Base-by-base conservation (phyloP, 2,888 invertebrate genomes). In the Lumbricus terrestris region DNA sequence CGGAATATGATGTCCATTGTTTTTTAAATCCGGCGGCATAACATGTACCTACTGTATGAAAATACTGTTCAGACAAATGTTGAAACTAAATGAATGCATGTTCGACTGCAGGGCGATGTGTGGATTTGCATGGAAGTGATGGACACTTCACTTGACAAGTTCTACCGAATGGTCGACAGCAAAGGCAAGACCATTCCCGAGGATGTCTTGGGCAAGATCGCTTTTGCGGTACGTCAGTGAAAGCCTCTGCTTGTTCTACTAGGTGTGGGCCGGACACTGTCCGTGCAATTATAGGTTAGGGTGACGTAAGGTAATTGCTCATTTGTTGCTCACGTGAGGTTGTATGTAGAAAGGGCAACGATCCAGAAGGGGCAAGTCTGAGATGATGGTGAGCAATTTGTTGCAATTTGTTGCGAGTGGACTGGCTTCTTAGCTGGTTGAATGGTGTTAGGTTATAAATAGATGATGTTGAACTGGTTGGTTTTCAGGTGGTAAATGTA, bases 71-170 rank as follows among this genome's bases (percentile, higher is more conserved):
- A n/a, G n/a, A n/a, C n/a, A n/a, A n/a, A n/a, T n/a, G n/a, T n/a
- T n/a, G n/a, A n/a, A n/a, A n/a, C 69, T 69, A 29, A 69, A 29
- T n/a, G 13, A 69, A n/a, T n/a, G 16, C 1, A 0, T 69, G 69
- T 69, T 69, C 29, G 29, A 8, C 8, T 69, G 20, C 93, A 96
- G 95, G 99, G 99, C 0, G 99, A 99, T 95, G 99, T 99, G 47
- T 99, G 99, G 99, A 99, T 99, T 94, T 99, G 99, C 95, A 99
- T 98, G 98, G 98, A 98, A 95, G 98, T 99, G n/a, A 99, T 99
- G 99, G 98, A 99, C 95, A 98, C 97, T 94, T 98, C 98, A 93
- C 96, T 99, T 91, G 99, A 99, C 95, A 99, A 99, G 95, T 98
- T 99, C 95, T 99, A 99, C 95, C 96, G 96, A 40, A 97, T 97